Conservation (phyloP, 2,797 vertebrate genomes). For the Hyperoplus immaculatus region DNA sequence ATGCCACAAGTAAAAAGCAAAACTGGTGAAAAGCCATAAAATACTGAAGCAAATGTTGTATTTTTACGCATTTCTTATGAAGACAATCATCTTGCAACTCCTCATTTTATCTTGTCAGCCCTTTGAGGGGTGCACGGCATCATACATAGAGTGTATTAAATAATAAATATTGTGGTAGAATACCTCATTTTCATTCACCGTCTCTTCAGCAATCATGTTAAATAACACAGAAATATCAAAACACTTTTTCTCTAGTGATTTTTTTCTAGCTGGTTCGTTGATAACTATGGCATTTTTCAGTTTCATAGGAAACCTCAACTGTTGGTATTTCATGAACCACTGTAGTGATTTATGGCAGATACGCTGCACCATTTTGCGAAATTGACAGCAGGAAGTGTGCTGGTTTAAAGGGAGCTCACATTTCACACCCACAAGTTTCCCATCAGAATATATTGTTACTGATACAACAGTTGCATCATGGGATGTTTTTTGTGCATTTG, state of each 20-base stretch:
- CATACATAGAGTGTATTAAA: too few species aligned
- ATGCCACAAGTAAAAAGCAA: too few species aligned
- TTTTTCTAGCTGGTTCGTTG: background rate
- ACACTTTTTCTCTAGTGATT: too few species aligned
- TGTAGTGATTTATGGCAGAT: slow-evolving; percentile 47
- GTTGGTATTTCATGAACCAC: slow-evolving; percentile 55
- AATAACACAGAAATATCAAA: too few species aligned
- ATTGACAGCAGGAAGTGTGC: slow-evolving; percentile 67
- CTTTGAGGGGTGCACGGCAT: too few species aligned
- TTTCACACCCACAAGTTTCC: slow-evolving; percentile 34
- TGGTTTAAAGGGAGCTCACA: slow-evolving; percentile 28
- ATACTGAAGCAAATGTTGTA: too few species aligned
- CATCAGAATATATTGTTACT: background rate
- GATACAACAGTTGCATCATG: background rate
- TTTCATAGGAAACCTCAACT: slow-evolving; percentile 67
- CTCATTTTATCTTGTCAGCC: too few species aligned
- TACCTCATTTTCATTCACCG: background rate
- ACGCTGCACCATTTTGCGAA: slow-evolving; percentile 19
- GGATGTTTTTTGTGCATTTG: background rate
- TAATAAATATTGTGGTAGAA: background rate
- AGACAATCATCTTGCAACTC: too few species aligned
- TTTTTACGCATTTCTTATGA: too few species aligned
- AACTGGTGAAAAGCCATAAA: too few species aligned
- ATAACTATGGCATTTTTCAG: slow-evolving; percentile 45
- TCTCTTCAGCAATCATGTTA: background rate